phyloP scores from a whole-genome alignment of 2,888 invertebrate species.

The Ornithoptera alexandrae region DNA sequence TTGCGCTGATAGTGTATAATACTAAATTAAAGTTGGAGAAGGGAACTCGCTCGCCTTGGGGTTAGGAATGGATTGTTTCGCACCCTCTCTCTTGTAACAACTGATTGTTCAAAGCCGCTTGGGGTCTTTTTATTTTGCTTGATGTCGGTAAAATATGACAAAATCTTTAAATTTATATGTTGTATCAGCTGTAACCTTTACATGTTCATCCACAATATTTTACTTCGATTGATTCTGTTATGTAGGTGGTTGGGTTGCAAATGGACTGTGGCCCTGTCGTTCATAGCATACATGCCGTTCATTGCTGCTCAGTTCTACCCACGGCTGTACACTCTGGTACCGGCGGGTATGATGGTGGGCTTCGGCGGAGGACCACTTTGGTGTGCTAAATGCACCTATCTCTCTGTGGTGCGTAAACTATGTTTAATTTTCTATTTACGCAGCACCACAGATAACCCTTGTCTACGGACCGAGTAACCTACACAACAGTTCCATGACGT shows the following conservation, averaged over 20 bases:
- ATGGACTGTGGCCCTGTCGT: constrained; percentile 91
- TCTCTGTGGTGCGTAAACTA: constrained; percentile 85
- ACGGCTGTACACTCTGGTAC: constrained; percentile 89
- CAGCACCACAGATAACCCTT: not conserved
- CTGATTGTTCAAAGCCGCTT: constrained; percentile 1
- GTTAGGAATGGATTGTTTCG: constrained; percentile 16
- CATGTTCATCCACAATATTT: too few species aligned
- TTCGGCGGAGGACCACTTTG: constrained; percentile 95
- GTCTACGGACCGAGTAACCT: too few species aligned
- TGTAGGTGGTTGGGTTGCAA: constrained; percentile 92
- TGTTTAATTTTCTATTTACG: not conserved
- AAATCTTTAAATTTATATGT: too few species aligned
- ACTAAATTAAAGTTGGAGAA: constrained; percentile 24
- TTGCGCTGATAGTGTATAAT: not conserved
- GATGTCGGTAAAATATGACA: too few species aligned
- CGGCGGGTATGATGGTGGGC: constrained; percentile 90
- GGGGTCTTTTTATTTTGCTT: constrained; percentile 3
- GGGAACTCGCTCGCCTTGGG: constrained; percentile 26
- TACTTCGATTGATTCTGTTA: too few species aligned
- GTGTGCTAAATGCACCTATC: constrained; percentile 97
- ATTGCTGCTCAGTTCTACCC: constrained; percentile 95
- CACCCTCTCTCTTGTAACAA: constrained; percentile 22
- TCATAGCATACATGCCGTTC: constrained; percentile 94
- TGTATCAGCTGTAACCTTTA: too few species aligned
- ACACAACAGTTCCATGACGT: too few species aligned